Percentiles rank a stretch among this genome's conserved stretches.
Evolutionary conservation across 2,113 vertebrate genomes (phyloP).

Genomic region (Crotophaga sulcirostris): DNA sequence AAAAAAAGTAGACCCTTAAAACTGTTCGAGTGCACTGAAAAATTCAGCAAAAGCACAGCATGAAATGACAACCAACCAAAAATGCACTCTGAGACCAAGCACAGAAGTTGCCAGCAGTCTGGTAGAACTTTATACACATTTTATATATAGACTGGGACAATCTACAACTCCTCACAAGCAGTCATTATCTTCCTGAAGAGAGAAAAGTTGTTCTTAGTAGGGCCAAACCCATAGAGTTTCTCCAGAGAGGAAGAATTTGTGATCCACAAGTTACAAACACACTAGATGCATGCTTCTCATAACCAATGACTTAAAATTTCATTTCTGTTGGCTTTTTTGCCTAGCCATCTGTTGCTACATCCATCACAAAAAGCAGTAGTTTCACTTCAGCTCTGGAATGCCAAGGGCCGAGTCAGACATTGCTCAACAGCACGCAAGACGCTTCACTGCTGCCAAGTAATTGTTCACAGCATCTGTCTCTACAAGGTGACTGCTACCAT

Average conservation of each 20-base stretch:
- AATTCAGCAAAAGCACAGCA: background rate
- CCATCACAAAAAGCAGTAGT: background rate
- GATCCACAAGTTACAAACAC: background rate
- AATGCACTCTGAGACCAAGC: background rate
- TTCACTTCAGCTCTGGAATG: background rate
- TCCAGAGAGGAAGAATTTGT: background rate
- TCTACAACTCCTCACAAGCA: background rate
- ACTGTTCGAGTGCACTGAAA: background rate
- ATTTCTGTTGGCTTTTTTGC: background rate
- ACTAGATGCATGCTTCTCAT: background rate
- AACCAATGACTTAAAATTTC: background rate
- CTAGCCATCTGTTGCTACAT: background rate
- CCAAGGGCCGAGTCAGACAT: rapidly evolving
- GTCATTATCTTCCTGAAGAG: background rate
- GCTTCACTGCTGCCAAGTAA: background rate
- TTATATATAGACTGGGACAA: background rate
- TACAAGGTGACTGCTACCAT: background rate
- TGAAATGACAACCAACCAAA: background rate
- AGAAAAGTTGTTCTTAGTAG: background rate
- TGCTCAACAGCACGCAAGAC: background rate
- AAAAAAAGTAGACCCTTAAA: no score
- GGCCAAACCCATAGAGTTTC: background rate
- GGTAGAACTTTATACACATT: background rate
- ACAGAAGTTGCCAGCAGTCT: background rate
- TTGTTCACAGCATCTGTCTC: background rate